These are phyloP conservation scores for Tridacna crocea DNA, from an alignment of 2,888 invertebrate species.

Conservation along the genomic window DNA sequence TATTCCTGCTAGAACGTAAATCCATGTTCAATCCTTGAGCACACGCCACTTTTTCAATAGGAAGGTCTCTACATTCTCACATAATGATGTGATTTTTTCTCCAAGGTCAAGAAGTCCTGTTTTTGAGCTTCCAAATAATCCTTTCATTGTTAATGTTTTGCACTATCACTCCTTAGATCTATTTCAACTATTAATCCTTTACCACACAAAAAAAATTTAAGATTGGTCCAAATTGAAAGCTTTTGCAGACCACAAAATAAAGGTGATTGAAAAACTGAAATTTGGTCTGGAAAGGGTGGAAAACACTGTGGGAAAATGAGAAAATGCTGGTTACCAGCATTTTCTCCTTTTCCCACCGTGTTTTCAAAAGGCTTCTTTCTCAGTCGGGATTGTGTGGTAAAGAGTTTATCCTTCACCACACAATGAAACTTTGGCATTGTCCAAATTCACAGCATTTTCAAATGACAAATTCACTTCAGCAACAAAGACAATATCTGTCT, in stretches of 20 bases:
- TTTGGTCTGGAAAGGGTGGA: no score
- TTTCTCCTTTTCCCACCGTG: background rate
- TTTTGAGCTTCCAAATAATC: background rate
- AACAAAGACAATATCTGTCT: no score
- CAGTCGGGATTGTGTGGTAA: background rate
- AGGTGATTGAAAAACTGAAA: no score
- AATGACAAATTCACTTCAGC: no score
- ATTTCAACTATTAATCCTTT: background rate
- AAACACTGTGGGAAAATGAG: background rate
- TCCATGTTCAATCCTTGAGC: constrained; percentile 33
- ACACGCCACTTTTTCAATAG: background rate
- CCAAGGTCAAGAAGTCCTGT: background rate
- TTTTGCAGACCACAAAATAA: no score
- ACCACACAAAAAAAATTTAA: no score
- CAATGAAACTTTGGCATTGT: no score
- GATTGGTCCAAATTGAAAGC: no score
- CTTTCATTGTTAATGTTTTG: constrained; percentile 1
- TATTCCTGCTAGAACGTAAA: constrained; percentile 35
- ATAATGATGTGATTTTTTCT: background rate
- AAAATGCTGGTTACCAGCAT: background rate
- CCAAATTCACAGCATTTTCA: no score
- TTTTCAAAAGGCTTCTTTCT: background rate
- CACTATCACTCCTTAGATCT: constrained; percentile 1
- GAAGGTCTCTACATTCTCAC: background rate
- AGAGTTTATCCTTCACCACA: background rate